Evolutionary conservation across 2,797 vertebrate genomes (phyloP).

Genomic region (Mus minutoides): DNA sequence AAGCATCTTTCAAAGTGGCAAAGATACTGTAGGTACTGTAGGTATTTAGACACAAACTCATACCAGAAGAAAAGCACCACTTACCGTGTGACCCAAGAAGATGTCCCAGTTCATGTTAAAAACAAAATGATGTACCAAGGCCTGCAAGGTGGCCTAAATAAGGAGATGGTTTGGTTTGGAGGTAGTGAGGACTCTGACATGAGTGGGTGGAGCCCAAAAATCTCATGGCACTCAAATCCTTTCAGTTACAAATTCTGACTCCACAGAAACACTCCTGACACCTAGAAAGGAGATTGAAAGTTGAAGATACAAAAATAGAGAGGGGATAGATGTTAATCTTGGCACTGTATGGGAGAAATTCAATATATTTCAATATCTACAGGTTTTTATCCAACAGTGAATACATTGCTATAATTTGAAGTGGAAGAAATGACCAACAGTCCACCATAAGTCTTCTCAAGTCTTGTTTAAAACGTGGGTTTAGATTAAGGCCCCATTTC

Average conservation of each 20-base stretch:
- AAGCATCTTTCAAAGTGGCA: neutral
- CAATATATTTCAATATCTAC: slow-evolving; percentile 18
- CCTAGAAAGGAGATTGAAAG: slow-evolving; percentile 13
- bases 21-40: neutral
- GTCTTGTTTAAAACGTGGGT: slow-evolving; percentile 4
- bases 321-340: neutral
- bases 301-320: neutral
- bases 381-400: slow-evolving; percentile 40
- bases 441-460: slow-evolving; percentile 41
- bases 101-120: neutral
- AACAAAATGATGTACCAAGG: neutral
- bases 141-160: neutral
- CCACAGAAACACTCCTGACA: neutral
- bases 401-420: neutral
- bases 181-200: neutral
- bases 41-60: neutral
- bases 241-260: slow-evolving; percentile 34
- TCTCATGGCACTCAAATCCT: neutral
- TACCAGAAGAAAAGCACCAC: neutral
- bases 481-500: slow-evolving; percentile 19
- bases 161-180: neutral
- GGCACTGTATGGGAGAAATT: slow-evolving; percentile 24
- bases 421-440: slow-evolving; percentile 25
- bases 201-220: neutral
- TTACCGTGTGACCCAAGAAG: neutral